These are phyloP conservation scores for Drosophila navojoa DNA, from an alignment of 1,140 invertebrate genomes.

Conservation along the genomic window DNA sequence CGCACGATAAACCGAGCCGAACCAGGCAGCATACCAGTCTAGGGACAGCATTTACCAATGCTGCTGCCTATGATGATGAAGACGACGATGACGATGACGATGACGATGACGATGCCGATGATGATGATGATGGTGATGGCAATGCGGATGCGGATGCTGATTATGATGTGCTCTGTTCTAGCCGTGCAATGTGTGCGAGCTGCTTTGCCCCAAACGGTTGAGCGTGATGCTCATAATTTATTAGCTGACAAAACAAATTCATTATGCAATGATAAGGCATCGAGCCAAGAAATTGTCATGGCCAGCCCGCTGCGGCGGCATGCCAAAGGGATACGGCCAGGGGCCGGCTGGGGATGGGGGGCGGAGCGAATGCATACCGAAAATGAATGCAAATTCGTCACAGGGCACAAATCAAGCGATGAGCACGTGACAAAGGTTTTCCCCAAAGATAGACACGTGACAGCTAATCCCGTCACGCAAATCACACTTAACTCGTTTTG, in stretches of 20 bases:
- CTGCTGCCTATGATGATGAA: slow-evolving; percentile 17
- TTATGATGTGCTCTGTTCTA: slow-evolving; percentile 62
- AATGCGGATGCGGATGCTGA: slow-evolving; percentile 44
- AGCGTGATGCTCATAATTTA: slow-evolving; percentile 79
- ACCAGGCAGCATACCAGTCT: slow-evolving; percentile 5
- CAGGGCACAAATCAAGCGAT: slow-evolving; percentile 34
- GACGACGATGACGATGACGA: slow-evolving; percentile 18
- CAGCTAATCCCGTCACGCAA: slow-evolving; percentile 51
- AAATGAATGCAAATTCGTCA: slow-evolving; percentile 11
- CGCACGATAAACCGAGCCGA: slow-evolving; percentile 67
- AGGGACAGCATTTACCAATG: slow-evolving; percentile 58
- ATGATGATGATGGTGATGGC: slow-evolving; percentile 6
- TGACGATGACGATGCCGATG: slow-evolving; percentile 6
- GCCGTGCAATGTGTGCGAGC: slow-evolving; percentile 5
- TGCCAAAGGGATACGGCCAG: slow-evolving; percentile 17
- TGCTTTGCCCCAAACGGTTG: slow-evolving; percentile 37
- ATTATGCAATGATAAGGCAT: slow-evolving; percentile 77
- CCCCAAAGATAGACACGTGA: slow-evolving; percentile 43
- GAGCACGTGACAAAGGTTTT: slow-evolving; percentile 48
- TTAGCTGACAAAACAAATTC: slow-evolving; percentile 82
- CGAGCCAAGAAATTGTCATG: slow-evolving; percentile 66
- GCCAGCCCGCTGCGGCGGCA: slow-evolving; percentile 41
- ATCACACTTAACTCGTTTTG: slow-evolving; percentile 43
- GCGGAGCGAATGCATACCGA: background rate
- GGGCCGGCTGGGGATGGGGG: background rate